Evolutionary conservation across 2,888 invertebrate genomes (phyloP), one percentile per base, ranked within the genome.

Genomic region (Lathronympha strigana): DNA sequence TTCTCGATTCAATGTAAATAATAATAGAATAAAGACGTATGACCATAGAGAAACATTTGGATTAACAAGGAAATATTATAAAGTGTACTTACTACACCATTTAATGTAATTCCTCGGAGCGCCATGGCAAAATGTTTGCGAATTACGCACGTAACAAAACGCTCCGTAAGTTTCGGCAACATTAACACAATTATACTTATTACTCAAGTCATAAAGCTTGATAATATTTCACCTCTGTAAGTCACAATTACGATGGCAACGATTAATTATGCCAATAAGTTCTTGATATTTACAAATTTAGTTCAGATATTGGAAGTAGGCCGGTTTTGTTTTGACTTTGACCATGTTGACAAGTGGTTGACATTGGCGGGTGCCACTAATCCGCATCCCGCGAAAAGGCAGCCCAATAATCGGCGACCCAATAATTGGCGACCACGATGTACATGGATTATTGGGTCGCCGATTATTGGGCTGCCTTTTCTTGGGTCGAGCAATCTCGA

Each of bases 41-140:
- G 33, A 33, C 9, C 3, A 13, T 4, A 23, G 21, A 38, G 21
- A 21, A 36, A 38, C 33, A 23, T n/a, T 4, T 15, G 13, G 13
- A 9, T 4, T 13, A 6, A 4, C 5, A 15, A 13, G 19, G 13
- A 4, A 53, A 36, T 15, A 17, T 19, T 9, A 0, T 33, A 31
- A 50, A 33, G 47, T 36, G 11, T 60, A 60, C 60, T 66, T 66
- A 66, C 60, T 31, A 60, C 36, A 47, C 53, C 54, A 54, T 61
- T 66, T 3, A 54, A 47, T 28, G 47, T 47, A 31, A 49, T 54
- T 54, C 28, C 31, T 38, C 28, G 45, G 8, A 53, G 31, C 47
- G 53, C 60, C 66, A 66, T 66, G 15, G 21, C 13, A 47, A 38
- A 38, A 25, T 40, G 21, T 17, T n/a, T 51, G 8, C n/a, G 15